Base-by-base conservation (phyloP, 92 coral and sea anemone species). In the Montipora capitata region DNA sequence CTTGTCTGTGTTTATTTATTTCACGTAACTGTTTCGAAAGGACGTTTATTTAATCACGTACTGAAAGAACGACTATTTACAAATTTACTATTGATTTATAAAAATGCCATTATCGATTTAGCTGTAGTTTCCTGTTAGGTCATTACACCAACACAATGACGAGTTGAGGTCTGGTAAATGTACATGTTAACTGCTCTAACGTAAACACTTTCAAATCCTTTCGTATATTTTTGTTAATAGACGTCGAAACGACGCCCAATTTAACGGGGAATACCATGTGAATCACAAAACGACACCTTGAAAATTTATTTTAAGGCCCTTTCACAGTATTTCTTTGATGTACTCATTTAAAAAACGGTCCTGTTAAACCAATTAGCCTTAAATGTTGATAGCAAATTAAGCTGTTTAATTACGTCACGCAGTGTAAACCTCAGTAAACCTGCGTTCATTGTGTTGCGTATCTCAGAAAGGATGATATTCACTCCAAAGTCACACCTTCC, bases 1-100 rank as follows among this genome's bases (percentile, higher is more conserved):
- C 48, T 44, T 81, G 39, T 6, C 68, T 15, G 40, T 69, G 42
- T 69, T 67, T 80, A 39, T 80, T 80, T 68, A 72, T 52, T 68
- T 68, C 48, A 67, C 49, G 66, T 49, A 80, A 17, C 3, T 12
- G n/a, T 43, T 44, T 10, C 8, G 44, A 79, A 64, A 64, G 40
- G 65, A 38, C 2, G 27, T 68, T 38, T 9, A 14, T 8, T 27
- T 43, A 15, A 69, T 68, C 66, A 40, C 85, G 85, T 17, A 45
- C 61, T 72, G 58, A 45, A 81, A 49, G 49, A 35, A 48, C 35
- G 54, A 44, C 52, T 69, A 18, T 68, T 4, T 38, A 15, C 9
- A 48, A 80, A 48, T 15, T 80, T 45, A 2, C 65, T 13, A 65
- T 13, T 62, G 42, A 4, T 14, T 18, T n/a, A 77, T 14, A 3